Conservation (phyloP, 2,797 vertebrate species). For the Chaetodon trifasciatus region DNA sequence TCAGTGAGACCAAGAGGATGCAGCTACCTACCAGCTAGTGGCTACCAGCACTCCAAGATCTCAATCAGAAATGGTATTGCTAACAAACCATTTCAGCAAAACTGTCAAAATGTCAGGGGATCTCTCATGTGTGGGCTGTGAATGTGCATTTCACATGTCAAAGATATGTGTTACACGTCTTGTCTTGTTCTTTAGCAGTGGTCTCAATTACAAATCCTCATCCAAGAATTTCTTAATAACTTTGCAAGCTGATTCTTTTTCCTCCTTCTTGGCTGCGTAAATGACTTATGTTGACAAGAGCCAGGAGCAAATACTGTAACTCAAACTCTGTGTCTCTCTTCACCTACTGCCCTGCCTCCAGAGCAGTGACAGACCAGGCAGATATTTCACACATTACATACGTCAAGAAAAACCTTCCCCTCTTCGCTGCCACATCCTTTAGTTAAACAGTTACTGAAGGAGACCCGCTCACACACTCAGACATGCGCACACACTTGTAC, state of each 20-base stretch:
- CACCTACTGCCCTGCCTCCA: slow-evolving; percentile 71
- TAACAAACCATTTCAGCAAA: slow-evolving; percentile 31
- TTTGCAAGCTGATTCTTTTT: slow-evolving; percentile 31
- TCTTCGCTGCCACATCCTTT: slow-evolving; percentile 43
- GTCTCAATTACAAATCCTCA: slow-evolving; percentile 43
- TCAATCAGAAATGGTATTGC: not conserved
- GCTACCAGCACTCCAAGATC: not conserved
- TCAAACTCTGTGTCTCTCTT: slow-evolving; percentile 72
- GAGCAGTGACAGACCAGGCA: slow-evolving; percentile 69
- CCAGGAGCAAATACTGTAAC: slow-evolving; percentile 78
- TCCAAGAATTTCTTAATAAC: slow-evolving; percentile 55
- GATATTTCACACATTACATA: slow-evolving; percentile 79
- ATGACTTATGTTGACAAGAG: slow-evolving; percentile 71
- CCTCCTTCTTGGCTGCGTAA: slow-evolving; percentile 43
- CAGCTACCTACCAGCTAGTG: not conserved
- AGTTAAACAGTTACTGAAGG: slow-evolving; percentile 53
- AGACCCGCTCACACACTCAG: slow-evolving; percentile 55
- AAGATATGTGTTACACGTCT: slow-evolving; percentile 31
- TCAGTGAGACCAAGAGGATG: not conserved
- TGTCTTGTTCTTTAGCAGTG: slow-evolving; percentile 36
- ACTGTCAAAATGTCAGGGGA: slow-evolving; percentile 25
- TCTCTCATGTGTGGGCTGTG: not conserved
- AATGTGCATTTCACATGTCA: slow-evolving; percentile 25
- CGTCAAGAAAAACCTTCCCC: slow-evolving; percentile 56
- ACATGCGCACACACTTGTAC: slow-evolving; percentile 15